phyloP scores from a whole-genome alignment of 2,888 invertebrate genomes.

The Oxystoma pomonae region DNA sequence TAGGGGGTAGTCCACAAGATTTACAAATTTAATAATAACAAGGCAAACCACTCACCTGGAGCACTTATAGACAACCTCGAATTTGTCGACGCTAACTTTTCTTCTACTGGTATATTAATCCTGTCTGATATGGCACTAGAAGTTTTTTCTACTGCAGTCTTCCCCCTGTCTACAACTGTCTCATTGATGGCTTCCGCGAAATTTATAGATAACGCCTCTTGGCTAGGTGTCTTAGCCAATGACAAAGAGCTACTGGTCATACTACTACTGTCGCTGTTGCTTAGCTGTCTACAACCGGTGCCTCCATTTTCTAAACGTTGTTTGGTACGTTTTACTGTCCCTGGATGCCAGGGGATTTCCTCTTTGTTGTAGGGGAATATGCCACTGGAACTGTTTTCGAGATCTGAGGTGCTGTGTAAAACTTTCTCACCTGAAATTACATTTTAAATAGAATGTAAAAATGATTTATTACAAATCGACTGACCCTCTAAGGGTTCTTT shows the following conservation, averaged over 20 bases:
- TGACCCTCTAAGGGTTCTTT: too few species aligned
- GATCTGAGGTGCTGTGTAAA: slow-evolving; percentile 29
- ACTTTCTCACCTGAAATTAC: slow-evolving; percentile 28
- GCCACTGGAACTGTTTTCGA: slow-evolving; percentile 45
- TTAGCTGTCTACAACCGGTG: slow-evolving; percentile 36
- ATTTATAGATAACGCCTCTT: slow-evolving; percentile 38
- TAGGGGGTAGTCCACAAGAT: too few species aligned
- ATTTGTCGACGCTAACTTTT: slow-evolving; percentile 33
- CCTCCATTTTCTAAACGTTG: slow-evolving; percentile 62
- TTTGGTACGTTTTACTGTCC: slow-evolving; percentile 67
- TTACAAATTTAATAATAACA: too few species aligned
- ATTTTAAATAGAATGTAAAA: too few species aligned
- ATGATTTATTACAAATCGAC: too few species aligned
- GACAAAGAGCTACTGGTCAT: slow-evolving; percentile 26
- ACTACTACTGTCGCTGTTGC: slow-evolving; percentile 26
- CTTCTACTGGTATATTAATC: slow-evolving; percentile 48
- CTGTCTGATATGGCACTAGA: slow-evolving; percentile 60
- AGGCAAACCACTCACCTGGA: slow-evolving; percentile 45
- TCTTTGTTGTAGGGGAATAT: slow-evolving; percentile 56
- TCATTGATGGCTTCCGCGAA: slow-evolving; percentile 38
- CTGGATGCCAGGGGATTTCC: slow-evolving; percentile 62
- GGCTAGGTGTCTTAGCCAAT: slow-evolving; percentile 42
- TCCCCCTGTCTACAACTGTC: slow-evolving; percentile 31
- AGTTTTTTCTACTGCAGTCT: slow-evolving; percentile 31
- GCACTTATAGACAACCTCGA: slow-evolving; percentile 59